Percentiles rank a stretch among this genome's conserved stretches.
Conservation (phyloP, 2,888 invertebrate genomes). For the Idaea straminata region DNA sequence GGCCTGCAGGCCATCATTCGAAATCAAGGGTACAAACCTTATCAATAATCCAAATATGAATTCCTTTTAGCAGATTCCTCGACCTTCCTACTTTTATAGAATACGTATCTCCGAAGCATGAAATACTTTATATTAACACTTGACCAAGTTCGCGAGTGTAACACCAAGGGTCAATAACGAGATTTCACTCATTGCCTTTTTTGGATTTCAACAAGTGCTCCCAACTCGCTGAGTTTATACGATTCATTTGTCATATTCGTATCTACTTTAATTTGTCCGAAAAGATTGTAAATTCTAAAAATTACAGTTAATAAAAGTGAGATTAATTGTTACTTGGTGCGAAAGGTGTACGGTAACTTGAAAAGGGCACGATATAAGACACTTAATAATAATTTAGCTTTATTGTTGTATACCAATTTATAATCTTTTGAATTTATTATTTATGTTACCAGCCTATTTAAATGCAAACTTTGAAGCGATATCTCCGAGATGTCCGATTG, state of each 20-base stretch:
- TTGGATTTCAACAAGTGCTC: slow-evolving; percentile 38
- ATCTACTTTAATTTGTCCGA: slow-evolving; percentile 21
- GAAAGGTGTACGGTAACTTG: background rate
- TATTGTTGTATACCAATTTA: background rate
- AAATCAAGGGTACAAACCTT: no score
- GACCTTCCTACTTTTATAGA: background rate
- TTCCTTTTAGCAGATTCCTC: no score
- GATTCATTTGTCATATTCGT: slow-evolving; percentile 24
- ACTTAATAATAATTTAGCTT: background rate
- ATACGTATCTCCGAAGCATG: background rate
- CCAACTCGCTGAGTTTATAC: slow-evolving; percentile 18
- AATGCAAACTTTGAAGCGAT: no score
- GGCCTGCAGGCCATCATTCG: no score
- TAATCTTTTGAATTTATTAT: background rate
- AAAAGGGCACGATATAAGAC: background rate
- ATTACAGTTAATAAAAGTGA: slow-evolving; percentile 22
- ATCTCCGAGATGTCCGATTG: no score
- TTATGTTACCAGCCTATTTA: no score
- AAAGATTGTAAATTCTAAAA: slow-evolving; percentile 24
- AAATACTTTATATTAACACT: slow-evolving; percentile 22
- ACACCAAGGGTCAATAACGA: slow-evolving; percentile 44
- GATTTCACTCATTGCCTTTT: slow-evolving; percentile 54
- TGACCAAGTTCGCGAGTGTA: slow-evolving; percentile 30
- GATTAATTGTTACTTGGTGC: background rate
- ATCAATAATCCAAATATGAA: no score